Conservation (phyloP, 2,797 vertebrate genomes). For the Myotis daubentonii region DNA sequence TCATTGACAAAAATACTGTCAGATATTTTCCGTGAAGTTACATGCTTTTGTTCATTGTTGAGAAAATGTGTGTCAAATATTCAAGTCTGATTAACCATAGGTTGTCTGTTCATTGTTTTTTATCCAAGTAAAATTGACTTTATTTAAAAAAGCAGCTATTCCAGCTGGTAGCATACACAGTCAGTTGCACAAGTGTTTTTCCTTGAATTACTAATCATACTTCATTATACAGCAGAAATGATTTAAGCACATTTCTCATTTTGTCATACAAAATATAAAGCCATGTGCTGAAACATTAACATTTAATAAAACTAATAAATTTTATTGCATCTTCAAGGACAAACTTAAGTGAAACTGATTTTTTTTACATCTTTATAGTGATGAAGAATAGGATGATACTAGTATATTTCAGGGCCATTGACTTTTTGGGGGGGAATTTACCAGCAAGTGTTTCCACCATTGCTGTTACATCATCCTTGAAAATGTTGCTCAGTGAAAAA, state of each 20-base stretch:
- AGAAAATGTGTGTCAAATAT: neutral
- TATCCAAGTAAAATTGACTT: neutral
- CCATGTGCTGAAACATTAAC: neutral
- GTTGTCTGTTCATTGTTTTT: neutral
- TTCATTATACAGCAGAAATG: neutral
- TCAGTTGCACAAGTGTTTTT: neutral
- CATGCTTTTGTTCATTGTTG: neutral
- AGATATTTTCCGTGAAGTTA: neutral
- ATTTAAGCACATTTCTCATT: neutral
- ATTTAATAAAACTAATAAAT: neutral
- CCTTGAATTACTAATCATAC: neutral
- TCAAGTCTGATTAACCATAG: neutral
- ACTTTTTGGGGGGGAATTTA: neutral
- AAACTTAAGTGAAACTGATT: neutral
- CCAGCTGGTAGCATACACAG: neutral
- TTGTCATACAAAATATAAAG: constrained; percentile 20
- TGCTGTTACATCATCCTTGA: neutral
- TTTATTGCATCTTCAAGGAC: neutral
- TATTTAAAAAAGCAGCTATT: neutral
- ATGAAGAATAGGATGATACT: neutral
- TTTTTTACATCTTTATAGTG: neutral
- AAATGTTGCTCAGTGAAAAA: neutral
- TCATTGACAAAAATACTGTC: constrained; percentile 2
- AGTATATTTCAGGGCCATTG: neutral
- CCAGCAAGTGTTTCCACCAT: neutral